These are phyloP conservation scores for Philaenus spumarius DNA, from an alignment of 1,140 invertebrate species.

Conservation along the genomic window DNA sequence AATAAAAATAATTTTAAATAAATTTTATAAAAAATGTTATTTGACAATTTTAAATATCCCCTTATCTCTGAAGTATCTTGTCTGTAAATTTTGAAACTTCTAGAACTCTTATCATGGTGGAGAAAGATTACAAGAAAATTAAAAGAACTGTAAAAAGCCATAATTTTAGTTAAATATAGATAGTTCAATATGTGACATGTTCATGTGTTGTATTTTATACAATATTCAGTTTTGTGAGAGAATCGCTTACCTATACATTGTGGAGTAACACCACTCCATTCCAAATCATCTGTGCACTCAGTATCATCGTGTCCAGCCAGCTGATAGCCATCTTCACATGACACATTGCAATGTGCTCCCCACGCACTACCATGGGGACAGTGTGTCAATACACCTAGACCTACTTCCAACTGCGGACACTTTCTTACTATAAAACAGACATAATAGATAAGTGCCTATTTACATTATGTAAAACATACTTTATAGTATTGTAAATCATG, in stretches of 20 bases:
- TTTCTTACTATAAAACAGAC: conserved; percentile 11
- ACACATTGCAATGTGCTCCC: conserved; percentile 8
- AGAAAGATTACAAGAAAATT: background rate
- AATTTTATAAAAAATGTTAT: too few relatives aligned
- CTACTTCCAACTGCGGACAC: conserved; percentile 4
- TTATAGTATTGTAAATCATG: too few relatives aligned
- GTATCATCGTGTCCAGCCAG: conserved; percentile 7
- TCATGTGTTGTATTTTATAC: background rate
- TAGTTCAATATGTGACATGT: background rate
- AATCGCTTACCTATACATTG: conserved; percentile 3
- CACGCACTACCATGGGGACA: conserved; percentile 5
- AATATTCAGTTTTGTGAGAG: background rate
- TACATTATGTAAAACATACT: background rate
- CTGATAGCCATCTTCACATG: conserved; percentile 8
- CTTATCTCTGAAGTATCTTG: background rate
- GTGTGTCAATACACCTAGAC: background rate
- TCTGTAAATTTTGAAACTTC: background rate
- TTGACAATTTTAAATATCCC: background rate
- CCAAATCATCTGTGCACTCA: conserved; percentile 11
- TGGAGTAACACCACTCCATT: conserved; percentile 7
- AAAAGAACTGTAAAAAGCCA: background rate
- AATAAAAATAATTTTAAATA: too few relatives aligned
- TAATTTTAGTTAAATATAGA: background rate
- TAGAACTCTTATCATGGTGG: background rate
- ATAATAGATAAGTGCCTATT: background rate